phyloP scores from a whole-genome alignment of 2,113 vertebrate species.

The Pongo pygmaeus region DNA sequence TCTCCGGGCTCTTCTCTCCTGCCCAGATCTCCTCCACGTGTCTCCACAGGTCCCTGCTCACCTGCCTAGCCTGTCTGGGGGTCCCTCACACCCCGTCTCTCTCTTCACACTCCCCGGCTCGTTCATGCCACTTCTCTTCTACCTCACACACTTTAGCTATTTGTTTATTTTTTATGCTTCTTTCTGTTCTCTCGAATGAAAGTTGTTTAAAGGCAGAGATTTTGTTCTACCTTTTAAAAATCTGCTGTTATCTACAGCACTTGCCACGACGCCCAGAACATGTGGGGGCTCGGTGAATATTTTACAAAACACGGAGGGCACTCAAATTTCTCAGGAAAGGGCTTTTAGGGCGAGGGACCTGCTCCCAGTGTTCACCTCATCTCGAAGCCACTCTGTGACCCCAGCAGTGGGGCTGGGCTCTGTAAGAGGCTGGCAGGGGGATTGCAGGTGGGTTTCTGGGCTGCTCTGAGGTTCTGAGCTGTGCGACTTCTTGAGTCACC shows the following conservation, averaged over 20 bases:
- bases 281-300: fast-evolving
- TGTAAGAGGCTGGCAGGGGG: fast-evolving
- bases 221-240: background rate
- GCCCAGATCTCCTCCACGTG: too few relatives aligned
- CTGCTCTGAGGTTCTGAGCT: fast-evolving
- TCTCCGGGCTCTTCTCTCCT: background rate
- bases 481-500: fast-evolving
- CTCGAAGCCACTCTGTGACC: fast-evolving
- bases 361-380: background rate
- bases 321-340: background rate
- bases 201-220: background rate
- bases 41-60: background rate
- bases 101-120: background rate
- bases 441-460: too few relatives aligned
- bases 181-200: too few relatives aligned
- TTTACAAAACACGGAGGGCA: fast-evolving
- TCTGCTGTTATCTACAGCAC: fast-evolving
- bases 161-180: background rate
- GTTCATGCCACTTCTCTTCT: background rate
- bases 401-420: too few relatives aligned
- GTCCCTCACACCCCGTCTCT: background rate
- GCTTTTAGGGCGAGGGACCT: background rate
- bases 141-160: fast-evolving
- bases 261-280: fast-evolving
- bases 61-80: background rate